phyloP scores from a whole-genome alignment of 2,113 vertebrate species.

The Lepus europaeus region DNA sequence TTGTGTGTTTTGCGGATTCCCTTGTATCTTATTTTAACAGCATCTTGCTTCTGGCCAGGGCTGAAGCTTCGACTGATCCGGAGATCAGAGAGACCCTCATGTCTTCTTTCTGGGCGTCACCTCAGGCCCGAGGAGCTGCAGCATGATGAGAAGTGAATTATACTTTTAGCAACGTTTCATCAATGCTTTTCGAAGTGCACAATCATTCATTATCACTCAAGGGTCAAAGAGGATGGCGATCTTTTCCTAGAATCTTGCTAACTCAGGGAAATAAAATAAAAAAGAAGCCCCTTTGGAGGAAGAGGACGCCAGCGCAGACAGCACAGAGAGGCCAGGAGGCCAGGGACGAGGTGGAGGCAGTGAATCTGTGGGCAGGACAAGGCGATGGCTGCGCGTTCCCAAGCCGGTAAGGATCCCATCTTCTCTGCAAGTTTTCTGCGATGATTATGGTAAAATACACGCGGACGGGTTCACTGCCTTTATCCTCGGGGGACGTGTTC shows the following conservation, averaged over 20 bases:
- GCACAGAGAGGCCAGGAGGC: background rate
- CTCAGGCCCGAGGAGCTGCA: background rate
- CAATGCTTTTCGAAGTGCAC: background rate
- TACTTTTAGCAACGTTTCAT: background rate
- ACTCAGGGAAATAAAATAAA: background rate
- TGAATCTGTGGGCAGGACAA: too few species aligned
- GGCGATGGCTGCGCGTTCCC: too few species aligned
- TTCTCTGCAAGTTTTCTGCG: background rate
- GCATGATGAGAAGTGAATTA: background rate
- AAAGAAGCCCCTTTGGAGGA: background rate
- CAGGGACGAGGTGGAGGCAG: too few species aligned
- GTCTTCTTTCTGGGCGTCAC: background rate
- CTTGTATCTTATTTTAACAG: background rate
- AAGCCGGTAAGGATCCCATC: background rate
- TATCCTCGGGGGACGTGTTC: background rate
- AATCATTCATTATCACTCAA: background rate
- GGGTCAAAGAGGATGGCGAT: background rate
- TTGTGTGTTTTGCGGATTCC: background rate
- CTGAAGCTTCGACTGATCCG: background rate
- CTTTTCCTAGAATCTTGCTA: background rate
- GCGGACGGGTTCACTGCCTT: constrained; percentile 13
- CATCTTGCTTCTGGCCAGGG: background rate
- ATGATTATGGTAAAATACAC: background rate
- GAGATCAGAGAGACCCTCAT: rapidly evolving
- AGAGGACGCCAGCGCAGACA: background rate